Percentiles rank a stretch among this genome's conserved stretches.
Conservation (phyloP, 2,888 invertebrate genomes). For the Dichetophora obliterata region DNA sequence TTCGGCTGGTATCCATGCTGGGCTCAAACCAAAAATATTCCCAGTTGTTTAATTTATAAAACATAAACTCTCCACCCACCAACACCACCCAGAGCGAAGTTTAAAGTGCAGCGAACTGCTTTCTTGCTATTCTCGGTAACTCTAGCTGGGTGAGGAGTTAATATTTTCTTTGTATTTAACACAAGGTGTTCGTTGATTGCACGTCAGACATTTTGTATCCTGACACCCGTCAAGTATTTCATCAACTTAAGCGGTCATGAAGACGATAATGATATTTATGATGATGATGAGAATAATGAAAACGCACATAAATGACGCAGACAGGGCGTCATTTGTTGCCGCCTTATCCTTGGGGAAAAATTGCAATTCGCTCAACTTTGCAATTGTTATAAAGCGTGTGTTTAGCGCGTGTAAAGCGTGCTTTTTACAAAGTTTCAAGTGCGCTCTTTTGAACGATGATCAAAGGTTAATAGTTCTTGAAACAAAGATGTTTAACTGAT, state of each 20-base stretch:
- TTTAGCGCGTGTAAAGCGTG: background rate
- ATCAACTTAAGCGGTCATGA: background rate
- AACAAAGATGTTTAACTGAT: no score
- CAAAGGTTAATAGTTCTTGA: no score
- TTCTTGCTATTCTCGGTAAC: background rate
- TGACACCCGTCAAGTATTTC: background rate
- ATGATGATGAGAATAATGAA: constrained; percentile 3
- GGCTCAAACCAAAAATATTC: background rate
- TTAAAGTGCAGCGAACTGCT: constrained; percentile 13
- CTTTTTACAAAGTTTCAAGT: constrained; percentile 14
- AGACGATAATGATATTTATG: background rate
- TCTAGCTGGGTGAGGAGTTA: background rate
- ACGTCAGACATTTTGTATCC: background rate
- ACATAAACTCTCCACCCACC: background rate
- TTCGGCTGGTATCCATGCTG: background rate
- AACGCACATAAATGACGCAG: background rate
- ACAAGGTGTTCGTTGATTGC: no score
- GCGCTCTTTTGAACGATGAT: constrained; percentile 9
- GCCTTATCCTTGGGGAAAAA: constrained; percentile 10
- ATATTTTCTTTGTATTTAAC: no score
- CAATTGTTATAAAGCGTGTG: background rate
- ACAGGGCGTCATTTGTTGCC: background rate
- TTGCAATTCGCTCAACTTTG: constrained; percentile 15
- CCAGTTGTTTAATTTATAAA: background rate
- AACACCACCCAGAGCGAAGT: background rate